Conservation (phyloP, 2,113 vertebrate species). For the Bolborhynchus lineola region DNA sequence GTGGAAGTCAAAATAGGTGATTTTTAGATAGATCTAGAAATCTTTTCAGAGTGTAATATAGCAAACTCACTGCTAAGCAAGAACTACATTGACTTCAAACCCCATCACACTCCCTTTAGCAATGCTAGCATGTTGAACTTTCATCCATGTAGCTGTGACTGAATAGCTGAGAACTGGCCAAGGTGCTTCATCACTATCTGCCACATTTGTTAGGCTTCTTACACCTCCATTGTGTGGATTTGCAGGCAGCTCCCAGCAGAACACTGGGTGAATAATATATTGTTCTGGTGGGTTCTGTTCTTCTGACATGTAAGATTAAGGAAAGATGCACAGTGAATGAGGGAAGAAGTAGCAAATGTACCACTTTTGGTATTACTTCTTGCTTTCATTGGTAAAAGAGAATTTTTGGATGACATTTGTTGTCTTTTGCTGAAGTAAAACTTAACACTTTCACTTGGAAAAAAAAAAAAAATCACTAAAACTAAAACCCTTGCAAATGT, state of each 20-base stretch:
- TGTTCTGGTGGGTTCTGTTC: not conserved
- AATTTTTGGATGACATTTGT: not conserved
- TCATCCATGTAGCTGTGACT: not conserved
- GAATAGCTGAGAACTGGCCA: not conserved
- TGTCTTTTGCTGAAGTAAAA: not conserved
- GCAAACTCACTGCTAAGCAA: not conserved
- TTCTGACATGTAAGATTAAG: not conserved
- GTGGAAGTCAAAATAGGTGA: not conserved
- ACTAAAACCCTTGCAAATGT: not conserved
- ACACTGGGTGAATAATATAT: not conserved
- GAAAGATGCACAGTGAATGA: not conserved
- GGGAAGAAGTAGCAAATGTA: not conserved
- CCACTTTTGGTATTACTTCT: not conserved
- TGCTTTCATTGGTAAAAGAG: not conserved
- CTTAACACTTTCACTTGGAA: not conserved
- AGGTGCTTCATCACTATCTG: not conserved
- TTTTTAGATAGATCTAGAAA: not conserved
- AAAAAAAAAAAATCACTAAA: not conserved
- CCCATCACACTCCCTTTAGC: not conserved
- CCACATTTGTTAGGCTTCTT: not conserved
- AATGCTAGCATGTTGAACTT: not conserved
- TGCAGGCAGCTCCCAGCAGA: not conserved
- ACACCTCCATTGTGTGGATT: accelerated
- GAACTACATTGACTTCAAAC: not conserved
- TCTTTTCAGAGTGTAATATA: not conserved